Evolutionary conservation across 2,113 vertebrate species (phyloP), one percentile per base, ranked within the genome.

Genomic region (Hyla sarda): DNA sequence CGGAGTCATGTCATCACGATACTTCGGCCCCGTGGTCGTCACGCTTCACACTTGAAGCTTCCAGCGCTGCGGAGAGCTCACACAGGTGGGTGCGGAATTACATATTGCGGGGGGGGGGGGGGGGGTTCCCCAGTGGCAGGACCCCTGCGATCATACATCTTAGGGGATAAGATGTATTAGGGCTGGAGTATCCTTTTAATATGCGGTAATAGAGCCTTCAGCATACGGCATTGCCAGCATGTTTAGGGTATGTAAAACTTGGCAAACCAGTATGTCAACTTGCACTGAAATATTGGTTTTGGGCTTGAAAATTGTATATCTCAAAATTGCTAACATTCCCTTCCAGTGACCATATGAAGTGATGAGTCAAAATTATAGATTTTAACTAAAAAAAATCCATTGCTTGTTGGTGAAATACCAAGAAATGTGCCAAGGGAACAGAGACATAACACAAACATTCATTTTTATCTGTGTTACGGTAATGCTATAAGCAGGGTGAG

Each of bases 321-420:
- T 48, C 12, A 28, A 25, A 23, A 56, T 30, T 58, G 76, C 52
- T 84, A 45, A 52, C 17, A 28, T 76, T 76, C 47, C 30, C 30
- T 78, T 69, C 14, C 48, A 77, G 23, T 16, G 28, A 80, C 50
- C n/a, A n/a, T n/a, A n/a, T n/a, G n/a, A n/a, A n/a, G n/a, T n/a
- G n/a, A n/a, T n/a, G 45, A 34, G 28, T 50, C 16, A n/a, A 65
- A 65, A 28, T 14, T 13, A 28, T 8, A 30, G n/a, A 16, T 30
- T 65, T 65, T 65, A 30, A 28, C 12, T 28, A 65, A 30, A 65
- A 30, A n/a, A 41, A 2, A 2, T 30, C 25, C 60, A 25, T n/a
- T 58, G 52, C 52, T 54, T 19, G 23, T 62, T 62, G 58, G n/a
- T 25, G 58, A 62, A 62, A 11, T 62, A 62, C 58, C 23, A 62